Percentiles rank a stretch among this genome's conserved stretches.
Evolutionary conservation across 1,140 invertebrate species (phyloP).

Genomic region (Cyclargus thomasi): DNA sequence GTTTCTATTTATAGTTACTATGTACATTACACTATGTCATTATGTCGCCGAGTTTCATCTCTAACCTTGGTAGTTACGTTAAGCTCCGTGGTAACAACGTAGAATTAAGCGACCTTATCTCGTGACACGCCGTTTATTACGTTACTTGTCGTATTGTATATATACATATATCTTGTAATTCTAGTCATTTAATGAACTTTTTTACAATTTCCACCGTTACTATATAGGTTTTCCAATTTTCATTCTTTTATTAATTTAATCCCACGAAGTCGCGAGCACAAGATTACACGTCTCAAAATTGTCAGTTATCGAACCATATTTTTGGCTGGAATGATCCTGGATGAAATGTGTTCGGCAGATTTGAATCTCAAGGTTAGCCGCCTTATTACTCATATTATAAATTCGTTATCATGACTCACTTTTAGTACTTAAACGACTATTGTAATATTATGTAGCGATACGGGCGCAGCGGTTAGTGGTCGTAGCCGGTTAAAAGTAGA

Average conservation of each 20-base stretch:
- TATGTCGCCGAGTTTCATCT: background rate
- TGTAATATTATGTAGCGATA: background rate
- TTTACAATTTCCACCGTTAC: no score
- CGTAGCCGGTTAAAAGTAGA: background rate
- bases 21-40: background rate
- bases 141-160: background rate
- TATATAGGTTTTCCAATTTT: no score
- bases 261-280: no score
- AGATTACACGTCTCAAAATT: background rate
- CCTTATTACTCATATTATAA: background rate
- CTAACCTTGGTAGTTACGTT: constrained; percentile 4
- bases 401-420: background rate
- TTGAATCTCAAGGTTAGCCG: background rate
- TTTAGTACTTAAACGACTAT: background rate
- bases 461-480: background rate
- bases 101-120: background rate
- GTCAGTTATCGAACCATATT: background rate
- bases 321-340: background rate
- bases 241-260: no score
- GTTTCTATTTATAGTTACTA: background rate
- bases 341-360: constrained; percentile 11
- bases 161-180: no score
- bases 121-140: background rate
- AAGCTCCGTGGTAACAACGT: background rate
- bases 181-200: no score